phyloP scores from a whole-genome alignment of 2,888 invertebrate genomes.

The Melinaea marsaeus region DNA sequence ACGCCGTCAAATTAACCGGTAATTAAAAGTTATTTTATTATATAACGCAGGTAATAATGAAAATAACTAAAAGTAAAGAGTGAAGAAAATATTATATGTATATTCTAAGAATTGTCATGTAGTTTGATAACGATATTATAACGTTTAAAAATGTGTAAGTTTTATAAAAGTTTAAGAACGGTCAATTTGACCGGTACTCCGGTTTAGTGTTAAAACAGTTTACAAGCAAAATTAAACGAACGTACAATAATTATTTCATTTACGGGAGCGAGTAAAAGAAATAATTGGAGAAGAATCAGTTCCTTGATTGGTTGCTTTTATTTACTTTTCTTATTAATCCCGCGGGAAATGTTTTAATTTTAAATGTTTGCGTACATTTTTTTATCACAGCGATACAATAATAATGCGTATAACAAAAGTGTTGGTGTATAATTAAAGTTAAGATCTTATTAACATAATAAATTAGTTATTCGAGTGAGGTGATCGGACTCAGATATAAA shows the following conservation, averaged over 20 bases:
- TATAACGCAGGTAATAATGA: too few relatives aligned
- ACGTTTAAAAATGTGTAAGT: too few relatives aligned
- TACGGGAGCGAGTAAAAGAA: conserved; percentile 14
- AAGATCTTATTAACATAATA: conserved; percentile 30
- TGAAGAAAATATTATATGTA: too few relatives aligned
- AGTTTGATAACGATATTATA: too few relatives aligned
- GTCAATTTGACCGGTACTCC: too few relatives aligned
- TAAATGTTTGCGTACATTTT: not conserved
- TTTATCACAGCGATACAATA: not conserved
- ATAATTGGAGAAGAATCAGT: conserved; percentile 14
- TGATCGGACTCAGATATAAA: conserved; percentile 29
- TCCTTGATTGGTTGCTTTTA: conserved; percentile 13
- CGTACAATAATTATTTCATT: not conserved
- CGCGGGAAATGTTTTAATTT: conserved; percentile 9
- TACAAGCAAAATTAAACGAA: not conserved
- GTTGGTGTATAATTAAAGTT: conserved; percentile 24
- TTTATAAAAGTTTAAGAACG: too few relatives aligned
- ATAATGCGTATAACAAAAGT: not conserved
- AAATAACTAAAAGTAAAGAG: too few relatives aligned
- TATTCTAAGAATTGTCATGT: too few relatives aligned
- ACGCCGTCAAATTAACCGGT: too few relatives aligned
- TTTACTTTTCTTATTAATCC: conserved; percentile 14
- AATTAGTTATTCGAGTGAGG: conserved; percentile 30
- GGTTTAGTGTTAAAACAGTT: not conserved
- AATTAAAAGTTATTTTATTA: too few relatives aligned